Evolutionary conservation across 2,888 invertebrate species (phyloP).

Genomic region (Mellilla xanthometata): DNA sequence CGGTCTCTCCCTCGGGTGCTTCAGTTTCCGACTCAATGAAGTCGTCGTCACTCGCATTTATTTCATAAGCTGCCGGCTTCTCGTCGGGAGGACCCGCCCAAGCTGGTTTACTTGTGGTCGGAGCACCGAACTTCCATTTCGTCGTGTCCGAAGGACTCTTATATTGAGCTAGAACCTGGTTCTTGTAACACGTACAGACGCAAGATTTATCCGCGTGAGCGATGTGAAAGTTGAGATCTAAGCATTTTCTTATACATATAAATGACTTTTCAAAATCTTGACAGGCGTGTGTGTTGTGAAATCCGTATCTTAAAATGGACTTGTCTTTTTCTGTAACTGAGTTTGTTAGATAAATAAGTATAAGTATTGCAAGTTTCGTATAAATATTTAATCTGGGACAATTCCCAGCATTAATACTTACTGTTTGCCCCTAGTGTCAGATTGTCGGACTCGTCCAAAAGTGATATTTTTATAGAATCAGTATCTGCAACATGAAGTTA

Average conservation of each 20-base stretch:
- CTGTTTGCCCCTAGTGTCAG: too few species aligned
- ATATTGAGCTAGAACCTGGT: slow-evolving; percentile 42
- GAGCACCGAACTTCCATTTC: slow-evolving; percentile 46
- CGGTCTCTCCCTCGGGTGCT: background rate
- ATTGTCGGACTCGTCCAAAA: slow-evolving; percentile 12
- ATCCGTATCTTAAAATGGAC: slow-evolving; percentile 56
- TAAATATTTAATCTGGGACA: too few species aligned
- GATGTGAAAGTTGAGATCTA: slow-evolving; percentile 50
- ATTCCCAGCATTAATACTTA: too few species aligned
- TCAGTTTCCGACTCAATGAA: slow-evolving; percentile 1
- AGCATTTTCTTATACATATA: slow-evolving; percentile 57
- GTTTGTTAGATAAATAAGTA: background rate
- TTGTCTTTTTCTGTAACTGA: slow-evolving; percentile 26
- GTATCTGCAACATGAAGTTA: slow-evolving; percentile 9
- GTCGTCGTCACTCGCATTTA: slow-evolving; percentile 12
- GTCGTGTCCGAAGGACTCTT: slow-evolving; percentile 23
- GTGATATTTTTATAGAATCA: slow-evolving; percentile 19
- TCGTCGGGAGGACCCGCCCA: slow-evolving; percentile 41
- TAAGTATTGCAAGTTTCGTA: too few species aligned
- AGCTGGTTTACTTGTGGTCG: slow-evolving; percentile 50
- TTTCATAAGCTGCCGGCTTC: slow-evolving; percentile 3
- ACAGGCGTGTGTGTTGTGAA: slow-evolving; percentile 55
- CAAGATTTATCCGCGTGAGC: slow-evolving; percentile 57
- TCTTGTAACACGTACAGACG: slow-evolving; percentile 51
- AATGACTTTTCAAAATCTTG: slow-evolving; percentile 48